Base-by-base conservation (phyloP, 2,797 vertebrate genomes). In the Sardinella longiceps region DNA sequence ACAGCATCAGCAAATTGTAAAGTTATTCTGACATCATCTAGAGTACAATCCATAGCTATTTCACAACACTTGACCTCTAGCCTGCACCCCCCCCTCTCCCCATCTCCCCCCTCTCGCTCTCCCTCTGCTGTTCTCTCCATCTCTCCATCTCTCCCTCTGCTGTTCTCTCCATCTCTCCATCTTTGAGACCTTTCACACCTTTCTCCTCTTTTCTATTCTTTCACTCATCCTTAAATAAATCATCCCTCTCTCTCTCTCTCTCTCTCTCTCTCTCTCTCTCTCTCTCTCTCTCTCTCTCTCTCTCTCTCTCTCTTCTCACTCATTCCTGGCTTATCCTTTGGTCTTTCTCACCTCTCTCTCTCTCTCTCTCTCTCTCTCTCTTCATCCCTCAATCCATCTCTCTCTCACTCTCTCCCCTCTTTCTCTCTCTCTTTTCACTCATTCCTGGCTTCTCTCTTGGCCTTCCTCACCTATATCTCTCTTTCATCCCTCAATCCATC, bases 61-160 rank as follows among this genome's bases (percentile, higher is more conserved):
- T 39, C 70, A 23, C 9, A 0, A 39, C 30, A 74, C 12, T 33
- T 74, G 30, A 37, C 18, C 50, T 56, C 4, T 56, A 23, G 5
- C 18, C 28, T 66, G 7, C 12, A 10, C 50, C 3, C 86, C 80
- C 77, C 85, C 56, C 81, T 70, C 39, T 84, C 84, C 56, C 66
- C 30, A 37, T 74, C 74, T 53, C 15, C 84, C 56, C 66, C 30
- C 43, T 74, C 74, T 53, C 15, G 1, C 48, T 50, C 12, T 50
- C 48, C 2, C 12, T 14, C 12, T 50, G 11, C 14, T 2, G 3
- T 5, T 1, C 53, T 20, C 60, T 63, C 33, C n/a, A n/a, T 37
- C 30, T 39, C 66, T 14, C 5, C 30, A 0, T 18, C 18, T 56
- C 18, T n/a, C 53, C 39, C 63, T 14, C 15, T 53, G 14, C 3